A percentile compares a stretch with the other conserved stretches of the same genome.
These are phyloP conservation scores for Odontamblyopus lacepedii DNA, from an alignment of 2,797 vertebrate species.

Conservation along the genomic window DNA sequence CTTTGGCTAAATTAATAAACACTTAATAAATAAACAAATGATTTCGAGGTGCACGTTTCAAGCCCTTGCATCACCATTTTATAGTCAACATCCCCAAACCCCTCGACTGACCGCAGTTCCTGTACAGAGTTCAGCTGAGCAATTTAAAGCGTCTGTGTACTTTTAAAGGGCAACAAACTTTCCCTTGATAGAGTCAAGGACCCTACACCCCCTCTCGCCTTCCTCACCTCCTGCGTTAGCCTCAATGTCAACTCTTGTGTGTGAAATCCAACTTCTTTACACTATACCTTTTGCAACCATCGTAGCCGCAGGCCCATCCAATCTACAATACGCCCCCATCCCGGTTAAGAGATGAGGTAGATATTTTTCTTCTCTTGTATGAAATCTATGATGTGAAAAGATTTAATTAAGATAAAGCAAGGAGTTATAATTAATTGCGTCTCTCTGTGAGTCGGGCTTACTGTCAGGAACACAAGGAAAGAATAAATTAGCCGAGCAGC, in stretches of 20 bases:
- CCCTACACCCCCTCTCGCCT: not conserved
- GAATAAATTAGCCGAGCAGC: constrained; percentile 68
- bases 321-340: constrained; percentile 10
- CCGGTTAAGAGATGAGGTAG: constrained; percentile 65
- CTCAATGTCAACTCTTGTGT: constrained; percentile 50
- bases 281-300: constrained; percentile 65
- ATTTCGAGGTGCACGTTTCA: constrained; percentile 2
- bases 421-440: constrained; percentile 80
- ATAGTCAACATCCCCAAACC: constrained; percentile 20
- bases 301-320: constrained; percentile 24
- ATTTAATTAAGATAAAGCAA: constrained; percentile 85
- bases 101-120: constrained; percentile 9
- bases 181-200: constrained; percentile 60
- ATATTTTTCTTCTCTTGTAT: constrained; percentile 75
- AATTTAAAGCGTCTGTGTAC: constrained; percentile 53
- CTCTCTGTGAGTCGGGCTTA: constrained; percentile 63
- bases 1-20: not conserved
- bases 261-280: constrained; percentile 57
- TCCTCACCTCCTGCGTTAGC: not conserved
- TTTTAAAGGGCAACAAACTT: constrained; percentile 72
- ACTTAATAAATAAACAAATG: not conserved
- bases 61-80: constrained; percentile 18
- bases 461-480: constrained; percentile 75
- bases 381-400: constrained; percentile 81
- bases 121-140: constrained; percentile 46